These are phyloP conservation scores for Drosophila histrio DNA, from an alignment of 2,888 invertebrate genomes.

Conservation along the genomic window DNA sequence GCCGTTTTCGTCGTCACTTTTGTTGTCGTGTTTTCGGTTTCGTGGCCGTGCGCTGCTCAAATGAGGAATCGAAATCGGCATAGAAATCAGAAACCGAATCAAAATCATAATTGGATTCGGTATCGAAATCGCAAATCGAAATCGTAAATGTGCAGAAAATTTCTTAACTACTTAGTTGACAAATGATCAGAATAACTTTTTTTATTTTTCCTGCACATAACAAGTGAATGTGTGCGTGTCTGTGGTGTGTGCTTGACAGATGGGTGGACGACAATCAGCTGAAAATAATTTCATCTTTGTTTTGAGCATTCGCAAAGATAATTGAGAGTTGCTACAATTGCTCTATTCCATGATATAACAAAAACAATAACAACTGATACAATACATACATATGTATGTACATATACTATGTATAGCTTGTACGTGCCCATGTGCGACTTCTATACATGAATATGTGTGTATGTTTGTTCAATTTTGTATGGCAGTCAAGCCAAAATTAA, in stretches of 20 bases:
- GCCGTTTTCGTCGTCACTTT: conserved; percentile 12
- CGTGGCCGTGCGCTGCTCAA: conserved; percentile 33
- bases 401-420: conserved; percentile 11
- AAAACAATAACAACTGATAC: conserved; percentile 13
- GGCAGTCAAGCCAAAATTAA: conserved; percentile 58
- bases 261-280: conserved; percentile 37
- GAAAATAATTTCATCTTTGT: conserved; percentile 42
- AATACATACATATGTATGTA: background rate
- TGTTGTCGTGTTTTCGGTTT: conserved; percentile 26
- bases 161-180: background rate
- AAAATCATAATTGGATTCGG: conserved; percentile 12
- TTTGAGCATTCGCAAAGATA: background rate
- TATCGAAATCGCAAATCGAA: conserved; percentile 20
- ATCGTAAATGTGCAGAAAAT: conserved; percentile 27
- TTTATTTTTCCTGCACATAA: background rate
- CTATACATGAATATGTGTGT: conserved; percentile 11
- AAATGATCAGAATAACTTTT: conserved; percentile 3
- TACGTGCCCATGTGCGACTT: conserved; percentile 50
- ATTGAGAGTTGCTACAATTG: conserved; percentile 26
- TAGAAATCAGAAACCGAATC: conserved; percentile 13
- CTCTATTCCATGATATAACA: conserved; percentile 5
- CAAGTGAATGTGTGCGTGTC: background rate
- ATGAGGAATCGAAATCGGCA: conserved; percentile 31
- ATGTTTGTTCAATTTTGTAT: conserved; percentile 41
- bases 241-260: conserved; percentile 5